Percentiles rank a stretch among this genome's conserved stretches.
These are phyloP conservation scores for Stichopus chloronotus DNA, from an alignment of 35 echinoderm and acorn worm genomes.

Conservation along the genomic window DNA sequence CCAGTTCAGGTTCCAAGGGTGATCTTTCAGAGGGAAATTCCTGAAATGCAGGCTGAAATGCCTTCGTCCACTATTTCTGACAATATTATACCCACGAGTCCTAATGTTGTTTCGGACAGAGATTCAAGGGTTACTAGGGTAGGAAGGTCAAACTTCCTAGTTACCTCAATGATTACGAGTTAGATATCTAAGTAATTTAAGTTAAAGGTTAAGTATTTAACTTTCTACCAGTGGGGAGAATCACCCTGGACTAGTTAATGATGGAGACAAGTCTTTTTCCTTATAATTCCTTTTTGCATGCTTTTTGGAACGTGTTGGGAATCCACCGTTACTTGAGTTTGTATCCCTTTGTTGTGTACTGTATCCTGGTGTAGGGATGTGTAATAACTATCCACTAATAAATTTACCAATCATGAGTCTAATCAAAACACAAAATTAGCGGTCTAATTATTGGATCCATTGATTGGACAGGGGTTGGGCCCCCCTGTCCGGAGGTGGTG, in stretches of 20 bases:
- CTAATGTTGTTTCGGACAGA: background rate
- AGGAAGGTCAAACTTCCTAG: slow-evolving; percentile 27
- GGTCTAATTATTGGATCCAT: background rate
- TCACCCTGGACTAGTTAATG: background rate
- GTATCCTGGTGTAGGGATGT: background rate
- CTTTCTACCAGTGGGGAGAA: background rate
- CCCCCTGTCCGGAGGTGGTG: background rate
- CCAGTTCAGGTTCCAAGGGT: background rate
- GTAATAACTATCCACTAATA: background rate
- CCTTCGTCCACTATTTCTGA: background rate
- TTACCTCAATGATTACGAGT: slow-evolving; percentile 40
- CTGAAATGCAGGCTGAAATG: too few species aligned
- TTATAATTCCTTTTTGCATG: background rate
- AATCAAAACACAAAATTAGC: too few species aligned
- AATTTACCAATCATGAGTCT: background rate
- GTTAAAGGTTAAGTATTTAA: background rate
- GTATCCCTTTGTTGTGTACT: background rate
- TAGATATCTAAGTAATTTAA: slow-evolving; percentile 17
- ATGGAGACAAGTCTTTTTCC: too few species aligned
- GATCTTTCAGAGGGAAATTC: background rate
- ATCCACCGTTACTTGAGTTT: too few species aligned
- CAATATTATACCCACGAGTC: background rate
- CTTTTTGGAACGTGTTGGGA: background rate
- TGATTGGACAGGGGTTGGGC: background rate
- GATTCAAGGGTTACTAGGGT: background rate